A percentile compares a stretch with the other conserved stretches of the same genome.
phyloP scores from a whole-genome alignment of 2,113 vertebrate species.

The Oryzias celebensis region DNA sequence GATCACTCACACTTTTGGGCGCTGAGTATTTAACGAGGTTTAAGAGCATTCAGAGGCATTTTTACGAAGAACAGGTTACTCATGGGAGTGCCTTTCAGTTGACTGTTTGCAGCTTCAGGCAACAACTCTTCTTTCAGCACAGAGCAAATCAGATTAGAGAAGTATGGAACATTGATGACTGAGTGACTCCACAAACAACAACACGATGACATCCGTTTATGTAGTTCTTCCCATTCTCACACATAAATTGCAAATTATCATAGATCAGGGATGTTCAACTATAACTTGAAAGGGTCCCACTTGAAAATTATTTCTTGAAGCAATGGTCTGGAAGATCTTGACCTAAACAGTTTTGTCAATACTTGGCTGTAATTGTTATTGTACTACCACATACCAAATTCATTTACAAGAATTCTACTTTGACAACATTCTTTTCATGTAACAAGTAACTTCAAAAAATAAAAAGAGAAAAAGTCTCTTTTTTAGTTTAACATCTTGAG shows the following conservation, averaged over 20 bases:
- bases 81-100: slow-evolving; percentile 11
- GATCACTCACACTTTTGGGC: slow-evolving; percentile 17
- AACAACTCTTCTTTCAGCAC: slow-evolving; percentile 26
- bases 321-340: too few relatives aligned
- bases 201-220: slow-evolving; percentile 7
- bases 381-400: too few relatives aligned
- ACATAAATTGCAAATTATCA: background rate
- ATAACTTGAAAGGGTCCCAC: too few relatives aligned
- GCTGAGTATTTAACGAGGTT: slow-evolving; percentile 12
- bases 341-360: too few relatives aligned
- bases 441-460: too few relatives aligned
- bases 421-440: too few relatives aligned
- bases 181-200: background rate
- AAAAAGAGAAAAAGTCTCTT: too few relatives aligned
- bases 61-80: slow-evolving; percentile 8
- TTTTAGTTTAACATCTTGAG: too few relatives aligned
- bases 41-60: slow-evolving; percentile 1
- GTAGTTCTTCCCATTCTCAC: slow-evolving; percentile 4
- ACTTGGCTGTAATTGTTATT: too few relatives aligned
- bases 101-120: slow-evolving; percentile 13
- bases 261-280: background rate
- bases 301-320: too few relatives aligned
- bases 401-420: too few relatives aligned
- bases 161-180: background rate
- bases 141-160: slow-evolving; percentile 19